phyloP scores from a whole-genome alignment of 2,888 invertebrate species.

The Neoaliturus tenellus region DNA sequence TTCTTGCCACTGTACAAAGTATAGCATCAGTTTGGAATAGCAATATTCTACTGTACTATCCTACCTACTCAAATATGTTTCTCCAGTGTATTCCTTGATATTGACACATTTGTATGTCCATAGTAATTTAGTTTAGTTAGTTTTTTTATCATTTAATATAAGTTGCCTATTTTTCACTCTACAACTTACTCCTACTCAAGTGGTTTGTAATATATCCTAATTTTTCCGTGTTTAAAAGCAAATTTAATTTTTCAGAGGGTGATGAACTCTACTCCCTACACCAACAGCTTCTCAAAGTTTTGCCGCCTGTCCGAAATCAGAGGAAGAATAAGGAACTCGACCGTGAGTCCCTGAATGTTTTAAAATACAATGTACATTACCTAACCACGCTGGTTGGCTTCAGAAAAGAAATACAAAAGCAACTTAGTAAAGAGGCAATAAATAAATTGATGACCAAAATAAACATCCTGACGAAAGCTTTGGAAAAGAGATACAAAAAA shows the following conservation, averaged over 20 bases:
- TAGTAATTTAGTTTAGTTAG: too few relatives aligned
- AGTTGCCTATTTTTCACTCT: too few relatives aligned
- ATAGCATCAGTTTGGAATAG: too few relatives aligned
- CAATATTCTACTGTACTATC: too few relatives aligned
- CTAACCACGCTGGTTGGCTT: not conserved
- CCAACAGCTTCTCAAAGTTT: not conserved
- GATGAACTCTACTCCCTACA: not conserved
- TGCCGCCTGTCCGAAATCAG: not conserved
- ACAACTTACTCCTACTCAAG: too few relatives aligned
- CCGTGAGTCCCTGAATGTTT: not conserved
- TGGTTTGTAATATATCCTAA: too few relatives aligned
- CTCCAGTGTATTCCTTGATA: too few relatives aligned
- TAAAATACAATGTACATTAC: conserved; percentile 8
- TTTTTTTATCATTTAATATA: too few relatives aligned
- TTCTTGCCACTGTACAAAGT: too few relatives aligned
- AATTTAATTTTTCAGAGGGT: not conserved
- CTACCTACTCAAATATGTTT: too few relatives aligned
- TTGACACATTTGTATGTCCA: too few relatives aligned
- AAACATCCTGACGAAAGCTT: conserved; percentile 11
- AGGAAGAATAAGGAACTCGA: conserved; percentile 30
- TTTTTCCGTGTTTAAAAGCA: too few relatives aligned
- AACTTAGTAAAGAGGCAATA: conserved; percentile 28
- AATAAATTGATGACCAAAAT: not conserved
- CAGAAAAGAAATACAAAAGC: not conserved
- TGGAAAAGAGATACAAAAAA: conserved; percentile 18